These are phyloP conservation scores for Cebus imitator DNA, from an alignment of 2,113 vertebrate genomes.

Conservation along the genomic window DNA sequence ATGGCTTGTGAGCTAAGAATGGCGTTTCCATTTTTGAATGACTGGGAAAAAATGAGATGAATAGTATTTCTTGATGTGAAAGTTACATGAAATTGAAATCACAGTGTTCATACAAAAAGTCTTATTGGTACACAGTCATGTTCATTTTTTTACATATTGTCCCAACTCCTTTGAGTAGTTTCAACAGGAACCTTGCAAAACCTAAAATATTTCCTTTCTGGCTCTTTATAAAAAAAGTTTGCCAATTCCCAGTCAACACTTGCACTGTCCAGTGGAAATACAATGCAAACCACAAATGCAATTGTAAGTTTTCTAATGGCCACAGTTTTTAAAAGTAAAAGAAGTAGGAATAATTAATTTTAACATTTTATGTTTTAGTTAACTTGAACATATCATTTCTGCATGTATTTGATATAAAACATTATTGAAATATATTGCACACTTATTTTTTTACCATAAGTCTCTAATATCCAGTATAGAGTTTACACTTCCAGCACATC, in stretches of 20 bases:
- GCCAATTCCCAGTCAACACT: neutral
- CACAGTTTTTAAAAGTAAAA: neutral
- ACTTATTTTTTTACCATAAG: neutral
- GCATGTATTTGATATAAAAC: neutral
- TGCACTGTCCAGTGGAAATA: neutral
- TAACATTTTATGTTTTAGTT: neutral
- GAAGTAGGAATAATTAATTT: neutral
- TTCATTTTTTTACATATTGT: neutral
- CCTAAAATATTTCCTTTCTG: neutral
- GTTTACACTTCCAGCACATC: neutral
- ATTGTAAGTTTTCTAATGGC: neutral
- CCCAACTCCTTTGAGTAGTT: neutral
- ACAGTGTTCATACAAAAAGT: neutral
- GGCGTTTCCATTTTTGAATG: neutral
- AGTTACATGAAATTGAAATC: slow-evolving; percentile 4
- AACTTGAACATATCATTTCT: neutral
- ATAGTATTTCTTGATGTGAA: neutral
- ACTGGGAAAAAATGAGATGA: neutral
- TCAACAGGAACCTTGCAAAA: neutral
- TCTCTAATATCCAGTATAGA: neutral
- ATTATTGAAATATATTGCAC: neutral
- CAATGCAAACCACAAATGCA: neutral
- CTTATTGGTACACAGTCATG: neutral
- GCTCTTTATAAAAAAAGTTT: neutral
- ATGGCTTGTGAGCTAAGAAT: neutral